Percentiles rank a stretch among this genome's conserved stretches.
phyloP scores from a whole-genome alignment of 2,113 vertebrate genomes.

The Eonycteris spelaea region DNA sequence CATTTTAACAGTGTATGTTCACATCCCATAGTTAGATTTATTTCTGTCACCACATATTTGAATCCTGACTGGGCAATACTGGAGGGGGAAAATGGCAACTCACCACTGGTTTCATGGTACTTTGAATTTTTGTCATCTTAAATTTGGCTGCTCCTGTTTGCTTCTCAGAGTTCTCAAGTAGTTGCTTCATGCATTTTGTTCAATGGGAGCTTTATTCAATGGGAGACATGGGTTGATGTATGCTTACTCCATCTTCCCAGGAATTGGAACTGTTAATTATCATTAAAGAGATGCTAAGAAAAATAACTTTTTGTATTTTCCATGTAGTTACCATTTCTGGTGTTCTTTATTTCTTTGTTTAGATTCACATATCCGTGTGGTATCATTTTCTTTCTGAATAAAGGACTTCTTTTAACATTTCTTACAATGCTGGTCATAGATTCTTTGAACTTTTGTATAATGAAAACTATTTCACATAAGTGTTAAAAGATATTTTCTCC shows the following conservation, averaged over 20 bases:
- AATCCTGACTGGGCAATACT: neutral
- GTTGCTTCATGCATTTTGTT: neutral
- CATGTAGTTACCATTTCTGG: neutral
- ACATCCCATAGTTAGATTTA: no score
- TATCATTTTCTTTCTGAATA: neutral
- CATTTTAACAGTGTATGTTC: no score
- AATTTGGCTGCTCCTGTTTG: neutral
- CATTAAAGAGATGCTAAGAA: neutral
- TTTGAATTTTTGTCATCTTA: neutral
- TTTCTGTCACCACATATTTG: neutral
- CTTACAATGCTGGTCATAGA: neutral
- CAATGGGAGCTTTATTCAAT: neutral
- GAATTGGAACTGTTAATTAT: neutral
- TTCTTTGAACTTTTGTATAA: neutral
- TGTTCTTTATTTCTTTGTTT: neutral
- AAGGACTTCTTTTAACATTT: neutral
- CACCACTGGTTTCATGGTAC: neutral
- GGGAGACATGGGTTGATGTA: neutral
- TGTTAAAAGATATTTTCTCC: neutral
- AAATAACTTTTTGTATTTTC: neutral
- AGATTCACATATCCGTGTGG: neutral
- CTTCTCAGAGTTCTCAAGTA: neutral
- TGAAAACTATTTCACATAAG: neutral
- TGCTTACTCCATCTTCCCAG: neutral
- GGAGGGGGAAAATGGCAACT: neutral